These are phyloP conservation scores for Alauda arvensis DNA, from an alignment of 2,797 vertebrate species.

Conservation along the genomic window DNA sequence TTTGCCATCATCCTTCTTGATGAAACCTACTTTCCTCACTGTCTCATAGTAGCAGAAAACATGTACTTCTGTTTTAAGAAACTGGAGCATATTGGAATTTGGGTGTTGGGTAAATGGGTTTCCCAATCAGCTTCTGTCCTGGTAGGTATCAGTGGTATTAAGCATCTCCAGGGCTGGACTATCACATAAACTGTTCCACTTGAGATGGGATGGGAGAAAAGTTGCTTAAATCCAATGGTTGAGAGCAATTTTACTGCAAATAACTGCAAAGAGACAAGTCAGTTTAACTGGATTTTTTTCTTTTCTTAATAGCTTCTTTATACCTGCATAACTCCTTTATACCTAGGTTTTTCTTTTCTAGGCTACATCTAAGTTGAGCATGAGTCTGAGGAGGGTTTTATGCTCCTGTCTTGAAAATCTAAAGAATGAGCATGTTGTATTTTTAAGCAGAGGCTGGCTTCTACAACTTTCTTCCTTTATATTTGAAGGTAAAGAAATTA, in stretches of 20 bases:
- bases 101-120: neutral
- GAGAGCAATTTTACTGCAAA: neutral
- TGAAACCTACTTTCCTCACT: neutral
- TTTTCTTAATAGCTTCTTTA: neutral
- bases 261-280: neutral
- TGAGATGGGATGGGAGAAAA: neutral
- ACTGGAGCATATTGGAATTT: neutral
- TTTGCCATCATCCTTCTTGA: neutral
- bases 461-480: neutral
- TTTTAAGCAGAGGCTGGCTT: neutral
- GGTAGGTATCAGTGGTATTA: neutral
- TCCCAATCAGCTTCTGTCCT: neutral
- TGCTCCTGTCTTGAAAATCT: neutral
- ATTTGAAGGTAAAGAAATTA: constrained; percentile 17
- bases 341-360: neutral
- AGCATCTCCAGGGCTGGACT: neutral
- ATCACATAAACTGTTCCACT: neutral
- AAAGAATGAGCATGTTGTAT: neutral
- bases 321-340: neutral
- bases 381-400: neutral
- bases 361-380: neutral
- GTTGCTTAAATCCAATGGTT: neutral
- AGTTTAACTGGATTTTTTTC: neutral
- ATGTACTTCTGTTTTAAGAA: neutral
- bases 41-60: neutral